Base-by-base conservation (phyloP, 23 tunicate genomes). In the Halocynthia aurantium region DNA sequence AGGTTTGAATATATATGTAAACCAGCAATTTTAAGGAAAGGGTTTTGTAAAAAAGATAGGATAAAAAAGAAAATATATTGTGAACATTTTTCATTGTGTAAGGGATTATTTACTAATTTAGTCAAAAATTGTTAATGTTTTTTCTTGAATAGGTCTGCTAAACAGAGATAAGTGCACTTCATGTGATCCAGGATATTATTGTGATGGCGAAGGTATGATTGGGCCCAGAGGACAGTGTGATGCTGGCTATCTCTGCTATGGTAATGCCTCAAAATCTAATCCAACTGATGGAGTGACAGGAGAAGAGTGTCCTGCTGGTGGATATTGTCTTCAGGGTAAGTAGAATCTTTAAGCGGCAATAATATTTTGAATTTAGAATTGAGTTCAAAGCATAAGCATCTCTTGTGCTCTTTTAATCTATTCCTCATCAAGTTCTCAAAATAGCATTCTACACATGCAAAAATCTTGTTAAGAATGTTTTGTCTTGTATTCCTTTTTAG, bases 181-280 rank as follows among this genome's bases (percentile, higher is more conserved):
- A 10, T 96, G 99, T 62, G 84, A 80, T 40, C 86, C 80, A 0
- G 99, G 99, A 10, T 61, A 53, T 20, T 96, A 86, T 76, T 96
- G 99, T 66, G 93, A 86, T 77, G 79, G 98, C 6, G 78, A 82
- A 67, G 99, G 99, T 1, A 77, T 86, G 88, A 78, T 85, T 10
- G 80, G 71, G 11, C 85, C 82, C 31, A 58, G 83, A 22, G 98
- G 98, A 6, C 72, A 87, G 11, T 92, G 98, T 51, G 98, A 92
- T 64, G 83, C 98, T 22, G 98, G 98, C 18, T 92, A 82, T 69
- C 12, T 92, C 15, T 92, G 98, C 70, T 78, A 50, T 50, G 90
- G 82, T 8, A 84, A 82, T 10, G 84, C 98, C 6, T 51, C n/a
- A 44, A 72, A 52, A 19, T 92, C 98, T 10, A 82, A 92, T 57